These are phyloP conservation scores for Chrysina gloriosa DNA, from an alignment of 2,888 invertebrate genomes.

Conservation along the genomic window DNA sequence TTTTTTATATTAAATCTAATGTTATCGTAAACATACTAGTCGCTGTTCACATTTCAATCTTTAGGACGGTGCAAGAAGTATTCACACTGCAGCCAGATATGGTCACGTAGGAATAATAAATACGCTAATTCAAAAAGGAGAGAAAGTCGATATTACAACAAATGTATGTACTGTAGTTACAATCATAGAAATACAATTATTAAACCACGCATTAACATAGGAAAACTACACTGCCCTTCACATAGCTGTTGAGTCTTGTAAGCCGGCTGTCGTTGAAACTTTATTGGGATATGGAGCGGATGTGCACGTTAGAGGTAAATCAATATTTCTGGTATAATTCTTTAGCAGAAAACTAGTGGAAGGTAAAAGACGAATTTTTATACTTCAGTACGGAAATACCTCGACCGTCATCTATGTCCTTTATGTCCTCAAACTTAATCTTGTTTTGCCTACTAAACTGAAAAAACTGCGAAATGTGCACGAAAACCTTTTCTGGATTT, in stretches of 20 bases:
- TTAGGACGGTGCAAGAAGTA: conserved; percentile 93
- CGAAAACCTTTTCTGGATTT: too few species aligned
- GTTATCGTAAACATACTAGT: too few species aligned
- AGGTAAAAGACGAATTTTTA: too few species aligned
- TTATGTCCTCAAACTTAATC: too few species aligned
- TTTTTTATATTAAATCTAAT: too few species aligned
- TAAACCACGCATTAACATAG: conserved; percentile 64
- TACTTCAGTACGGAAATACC: too few species aligned
- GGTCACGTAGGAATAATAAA: conserved; percentile 98
- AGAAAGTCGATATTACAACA: conserved; percentile 94
- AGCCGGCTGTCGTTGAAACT: conserved; percentile 95
- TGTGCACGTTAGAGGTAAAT: conserved; percentile 86
- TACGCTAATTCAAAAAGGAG: conserved; percentile 94
- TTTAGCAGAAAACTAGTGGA: too few species aligned
- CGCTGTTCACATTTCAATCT: conserved; percentile 48
- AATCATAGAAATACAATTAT: not conserved
- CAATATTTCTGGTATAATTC: too few species aligned
- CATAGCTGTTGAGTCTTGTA: conserved; percentile 94
- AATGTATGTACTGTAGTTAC: conserved; percentile 75
- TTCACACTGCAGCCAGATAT: conserved; percentile 96
- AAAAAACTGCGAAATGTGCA: too few species aligned
- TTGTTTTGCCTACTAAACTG: too few species aligned
- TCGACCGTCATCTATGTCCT: too few species aligned
- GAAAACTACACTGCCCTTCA: conserved; percentile 98
- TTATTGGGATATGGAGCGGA: conserved; percentile 96